phyloP scores from a whole-genome alignment of 2,113 vertebrate genomes.

The Struthio camelus region DNA sequence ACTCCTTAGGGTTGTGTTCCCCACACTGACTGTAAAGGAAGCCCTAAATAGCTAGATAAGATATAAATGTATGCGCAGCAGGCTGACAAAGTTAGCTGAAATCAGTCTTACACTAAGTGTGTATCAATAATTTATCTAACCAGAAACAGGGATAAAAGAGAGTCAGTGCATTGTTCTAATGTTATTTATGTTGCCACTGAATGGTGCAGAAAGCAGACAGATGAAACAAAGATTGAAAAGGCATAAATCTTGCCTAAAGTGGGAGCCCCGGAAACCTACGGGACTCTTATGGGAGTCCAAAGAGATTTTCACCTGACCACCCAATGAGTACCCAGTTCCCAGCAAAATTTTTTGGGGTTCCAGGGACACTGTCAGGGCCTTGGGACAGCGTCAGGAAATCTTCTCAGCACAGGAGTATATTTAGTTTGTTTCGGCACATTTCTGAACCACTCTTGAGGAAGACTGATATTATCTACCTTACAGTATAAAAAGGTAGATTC shows the following conservation, averaged over 20 bases:
- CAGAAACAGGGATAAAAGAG: neutral
- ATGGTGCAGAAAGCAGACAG: neutral
- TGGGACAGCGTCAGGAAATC: neutral
- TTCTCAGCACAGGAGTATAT: neutral
- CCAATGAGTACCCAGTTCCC: neutral
- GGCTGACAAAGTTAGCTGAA: slow-evolving; percentile 12
- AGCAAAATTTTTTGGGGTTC: neutral
- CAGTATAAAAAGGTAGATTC: neutral
- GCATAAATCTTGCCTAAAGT: slow-evolving; percentile 15
- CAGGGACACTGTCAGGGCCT: neutral
- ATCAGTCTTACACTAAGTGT: neutral
- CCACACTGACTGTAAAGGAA: neutral
- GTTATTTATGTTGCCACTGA: slow-evolving; percentile 21
- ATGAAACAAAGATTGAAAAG: slow-evolving; percentile 6
- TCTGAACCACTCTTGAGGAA: neutral
- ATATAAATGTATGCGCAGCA: neutral
- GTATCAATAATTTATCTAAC: slow-evolving; percentile 51
- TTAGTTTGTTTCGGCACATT: neutral
- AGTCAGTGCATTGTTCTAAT: slow-evolving; percentile 9
- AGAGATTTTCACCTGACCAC: neutral
- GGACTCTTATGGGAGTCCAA: neutral
- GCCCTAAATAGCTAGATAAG: neutral
- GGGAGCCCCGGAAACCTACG: neutral
- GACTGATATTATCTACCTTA: neutral
- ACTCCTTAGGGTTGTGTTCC: neutral